phyloP scores from a whole-genome alignment of 2,888 invertebrate genomes.

The Monoplex corrugatus region DNA sequence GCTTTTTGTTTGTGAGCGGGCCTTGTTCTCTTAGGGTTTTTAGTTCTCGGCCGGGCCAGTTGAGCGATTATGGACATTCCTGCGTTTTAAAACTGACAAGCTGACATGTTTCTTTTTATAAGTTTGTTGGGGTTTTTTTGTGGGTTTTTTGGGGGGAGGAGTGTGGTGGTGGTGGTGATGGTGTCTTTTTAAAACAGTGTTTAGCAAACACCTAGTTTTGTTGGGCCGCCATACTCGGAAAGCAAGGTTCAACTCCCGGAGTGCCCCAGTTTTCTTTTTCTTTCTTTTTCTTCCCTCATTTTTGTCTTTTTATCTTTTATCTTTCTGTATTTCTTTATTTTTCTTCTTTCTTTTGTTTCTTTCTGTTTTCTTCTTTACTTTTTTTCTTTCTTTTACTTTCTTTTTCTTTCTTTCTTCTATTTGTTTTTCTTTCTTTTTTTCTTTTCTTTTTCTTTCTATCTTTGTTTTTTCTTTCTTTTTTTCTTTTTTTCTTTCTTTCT shows the following conservation, averaged over 20 bases:
- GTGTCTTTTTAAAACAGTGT: not conserved
- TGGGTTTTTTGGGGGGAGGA: not conserved
- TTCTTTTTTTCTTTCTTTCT: not conserved
- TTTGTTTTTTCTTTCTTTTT: too few relatives aligned
- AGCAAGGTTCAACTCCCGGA: not conserved
- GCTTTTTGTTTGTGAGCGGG: not conserved
- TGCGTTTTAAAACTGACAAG: too few relatives aligned
- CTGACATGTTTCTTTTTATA: too few relatives aligned
- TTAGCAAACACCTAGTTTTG: too few relatives aligned
- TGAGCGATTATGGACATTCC: constrained; percentile 1
- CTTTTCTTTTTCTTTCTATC: not conserved
- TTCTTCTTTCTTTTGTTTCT: not conserved
- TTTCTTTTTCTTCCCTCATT: constrained; percentile 4
- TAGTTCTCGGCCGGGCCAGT: not conserved
- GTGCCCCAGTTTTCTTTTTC: not conserved
- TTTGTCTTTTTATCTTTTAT: not conserved
- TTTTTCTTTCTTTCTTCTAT: not conserved
- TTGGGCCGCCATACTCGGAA: not conserved
- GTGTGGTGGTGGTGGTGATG: not conserved
- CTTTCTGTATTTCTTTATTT: not conserved
- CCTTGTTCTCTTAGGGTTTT: too few relatives aligned
- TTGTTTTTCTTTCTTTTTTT: not conserved
- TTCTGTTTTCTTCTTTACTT: too few relatives aligned
- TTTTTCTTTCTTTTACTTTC: not conserved
- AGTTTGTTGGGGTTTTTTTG: too few relatives aligned